These are phyloP conservation scores for Chaetodon auriga DNA, from an alignment of 2,113 vertebrate species.

Conservation along the genomic window DNA sequence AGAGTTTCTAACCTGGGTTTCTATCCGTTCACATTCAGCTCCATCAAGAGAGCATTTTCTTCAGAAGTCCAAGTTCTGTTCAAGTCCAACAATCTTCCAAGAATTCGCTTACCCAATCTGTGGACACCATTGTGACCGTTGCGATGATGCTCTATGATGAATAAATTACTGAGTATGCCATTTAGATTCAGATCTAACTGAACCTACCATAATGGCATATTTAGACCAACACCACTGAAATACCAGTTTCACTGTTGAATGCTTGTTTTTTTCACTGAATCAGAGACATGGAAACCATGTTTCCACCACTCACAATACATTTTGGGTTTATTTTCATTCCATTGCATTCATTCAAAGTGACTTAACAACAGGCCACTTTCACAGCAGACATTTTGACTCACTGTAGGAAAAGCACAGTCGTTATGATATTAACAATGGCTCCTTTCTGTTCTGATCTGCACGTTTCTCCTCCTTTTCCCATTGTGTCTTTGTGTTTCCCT, in stretches of 20 bases:
- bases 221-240: background rate
- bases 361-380: background rate
- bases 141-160: background rate
- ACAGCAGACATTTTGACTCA: background rate
- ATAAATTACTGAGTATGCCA: too few species aligned
- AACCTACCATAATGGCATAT: background rate
- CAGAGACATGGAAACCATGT: background rate
- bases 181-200: background rate
- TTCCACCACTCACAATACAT: too few species aligned
- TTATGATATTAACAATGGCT: too few species aligned
- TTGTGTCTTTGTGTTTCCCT: too few species aligned
- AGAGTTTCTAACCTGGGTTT: constrained; percentile 6
- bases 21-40: constrained; percentile 22
- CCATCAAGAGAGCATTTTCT: background rate
- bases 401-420: background rate
- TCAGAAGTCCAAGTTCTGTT: background rate
- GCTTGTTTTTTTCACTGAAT: background rate
- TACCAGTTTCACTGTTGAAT: background rate
- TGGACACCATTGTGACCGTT: background rate
- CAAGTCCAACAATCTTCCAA: too few species aligned
- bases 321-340: too few species aligned
- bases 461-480: too few species aligned
- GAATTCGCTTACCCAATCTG: too few species aligned
- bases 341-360: background rate
- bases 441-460: too few species aligned